Conservation (phyloP, 2,888 invertebrate genomes). For the Sphecodes monilicornis region DNA sequence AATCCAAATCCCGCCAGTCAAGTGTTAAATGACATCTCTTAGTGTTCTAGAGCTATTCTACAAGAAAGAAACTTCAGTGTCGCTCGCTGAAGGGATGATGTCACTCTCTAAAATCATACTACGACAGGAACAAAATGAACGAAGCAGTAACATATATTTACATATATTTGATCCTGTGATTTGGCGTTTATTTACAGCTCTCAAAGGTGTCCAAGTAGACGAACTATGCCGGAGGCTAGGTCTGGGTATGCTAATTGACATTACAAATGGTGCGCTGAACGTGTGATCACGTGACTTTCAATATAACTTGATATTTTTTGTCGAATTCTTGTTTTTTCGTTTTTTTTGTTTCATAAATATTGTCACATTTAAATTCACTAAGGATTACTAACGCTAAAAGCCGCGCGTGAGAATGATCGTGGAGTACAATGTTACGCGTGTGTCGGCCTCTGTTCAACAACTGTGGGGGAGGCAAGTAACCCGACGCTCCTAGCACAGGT, state of each 20-base stretch:
- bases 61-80: no score
- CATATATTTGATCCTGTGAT: background rate
- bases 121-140: background rate
- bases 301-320: background rate
- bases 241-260: slow-evolving; percentile 14
- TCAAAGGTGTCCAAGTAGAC: background rate
- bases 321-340: background rate
- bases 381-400: slow-evolving; percentile 19
- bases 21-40: background rate
- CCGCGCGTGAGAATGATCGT: background rate
- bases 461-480: background rate
- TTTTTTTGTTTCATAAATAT: background rate
- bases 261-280: slow-evolving; percentile 24
- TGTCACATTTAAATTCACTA: slow-evolving; percentile 20
- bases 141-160: background rate
- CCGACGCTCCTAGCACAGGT: background rate
- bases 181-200: slow-evolving; percentile 35
- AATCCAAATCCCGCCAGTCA: no score
- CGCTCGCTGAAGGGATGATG: background rate
- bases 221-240: slow-evolving; percentile 7
- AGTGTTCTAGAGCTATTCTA: background rate
- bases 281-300: background rate
- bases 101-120: background rate
- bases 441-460: background rate
- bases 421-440: background rate